Percentiles rank a stretch among this genome's conserved stretches.
phyloP scores from a whole-genome alignment of 2,113 vertebrate genomes.

The Oncorhynchus keta region DNA sequence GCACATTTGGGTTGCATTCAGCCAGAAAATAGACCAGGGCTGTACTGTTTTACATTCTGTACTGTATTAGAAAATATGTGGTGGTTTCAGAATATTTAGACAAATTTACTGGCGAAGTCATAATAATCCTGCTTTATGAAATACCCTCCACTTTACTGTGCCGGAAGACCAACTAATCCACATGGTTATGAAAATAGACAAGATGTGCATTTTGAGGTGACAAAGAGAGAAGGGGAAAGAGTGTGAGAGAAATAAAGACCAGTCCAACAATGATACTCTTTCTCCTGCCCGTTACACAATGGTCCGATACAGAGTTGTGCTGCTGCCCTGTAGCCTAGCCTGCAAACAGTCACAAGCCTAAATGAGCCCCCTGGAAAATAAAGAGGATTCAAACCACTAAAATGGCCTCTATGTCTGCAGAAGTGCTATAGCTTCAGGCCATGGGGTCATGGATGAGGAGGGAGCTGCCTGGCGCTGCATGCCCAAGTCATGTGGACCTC shows the following conservation, averaged over 20 bases:
- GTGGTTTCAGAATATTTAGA: neutral
- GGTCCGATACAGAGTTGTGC: slow-evolving; percentile 30
- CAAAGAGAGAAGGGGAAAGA: neutral
- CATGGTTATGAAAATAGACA: neutral
- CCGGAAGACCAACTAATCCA: too few species aligned
- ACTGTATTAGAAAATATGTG: neutral
- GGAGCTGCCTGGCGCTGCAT: neutral
- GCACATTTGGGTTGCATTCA: too few species aligned
- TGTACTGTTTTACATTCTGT: too few species aligned
- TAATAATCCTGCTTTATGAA: neutral
- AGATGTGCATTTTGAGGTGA: neutral
- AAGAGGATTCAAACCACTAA: neutral
- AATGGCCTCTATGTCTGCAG: neutral
- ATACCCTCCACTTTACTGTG: neutral
- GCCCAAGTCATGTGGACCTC: neutral
- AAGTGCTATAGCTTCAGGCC: neutral
- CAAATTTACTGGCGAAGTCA: neutral
- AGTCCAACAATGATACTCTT: slow-evolving; percentile 37
- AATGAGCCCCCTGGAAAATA: slow-evolving; percentile 1
- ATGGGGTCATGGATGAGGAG: too few species aligned
- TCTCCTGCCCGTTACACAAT: slow-evolving; percentile 42
- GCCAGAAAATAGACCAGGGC: too few species aligned
- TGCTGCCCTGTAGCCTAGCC: slow-evolving; percentile 28
- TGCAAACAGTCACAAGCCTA: slow-evolving; percentile 25
- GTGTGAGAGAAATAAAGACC: neutral